These are phyloP conservation scores for Sarcophaga carnaria DNA, from an alignment of 2,888 invertebrate species.

Conservation along the genomic window DNA sequence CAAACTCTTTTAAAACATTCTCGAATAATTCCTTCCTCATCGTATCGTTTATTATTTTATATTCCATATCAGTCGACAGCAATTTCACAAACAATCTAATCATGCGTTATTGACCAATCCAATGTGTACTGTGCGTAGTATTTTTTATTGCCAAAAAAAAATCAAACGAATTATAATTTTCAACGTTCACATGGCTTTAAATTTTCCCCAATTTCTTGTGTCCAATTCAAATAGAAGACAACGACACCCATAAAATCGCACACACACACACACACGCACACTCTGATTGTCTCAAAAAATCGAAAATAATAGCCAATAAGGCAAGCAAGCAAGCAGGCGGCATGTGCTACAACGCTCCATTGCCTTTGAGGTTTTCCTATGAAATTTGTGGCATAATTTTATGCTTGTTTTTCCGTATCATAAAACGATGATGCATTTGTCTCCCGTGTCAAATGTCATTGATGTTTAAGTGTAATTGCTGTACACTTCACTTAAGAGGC, in stretches of 20 bases:
- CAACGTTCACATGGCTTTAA: slow-evolving; percentile 25
- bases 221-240: background rate
- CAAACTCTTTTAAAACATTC: no score
- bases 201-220: background rate
- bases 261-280: no score
- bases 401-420: slow-evolving; percentile 37
- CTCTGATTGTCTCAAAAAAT: background rate
- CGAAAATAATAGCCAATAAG: background rate
- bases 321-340: background rate
- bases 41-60: no score
- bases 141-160: background rate
- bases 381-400: slow-evolving; percentile 18
- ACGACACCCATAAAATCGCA: no score
- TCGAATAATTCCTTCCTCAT: no score
- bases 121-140: background rate
- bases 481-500: slow-evolving; percentile 46
- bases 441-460: slow-evolving; percentile 65
- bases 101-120: background rate
- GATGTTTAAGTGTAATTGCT: slow-evolving; percentile 61
- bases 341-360: background rate
- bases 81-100: background rate
- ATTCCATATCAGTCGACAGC: no score
- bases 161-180: slow-evolving; percentile 17
- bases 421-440: slow-evolving; percentile 61
- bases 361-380: background rate